phyloP scores from a whole-genome alignment of 2,113 vertebrate genomes.

The Microcebus murinus region DNA sequence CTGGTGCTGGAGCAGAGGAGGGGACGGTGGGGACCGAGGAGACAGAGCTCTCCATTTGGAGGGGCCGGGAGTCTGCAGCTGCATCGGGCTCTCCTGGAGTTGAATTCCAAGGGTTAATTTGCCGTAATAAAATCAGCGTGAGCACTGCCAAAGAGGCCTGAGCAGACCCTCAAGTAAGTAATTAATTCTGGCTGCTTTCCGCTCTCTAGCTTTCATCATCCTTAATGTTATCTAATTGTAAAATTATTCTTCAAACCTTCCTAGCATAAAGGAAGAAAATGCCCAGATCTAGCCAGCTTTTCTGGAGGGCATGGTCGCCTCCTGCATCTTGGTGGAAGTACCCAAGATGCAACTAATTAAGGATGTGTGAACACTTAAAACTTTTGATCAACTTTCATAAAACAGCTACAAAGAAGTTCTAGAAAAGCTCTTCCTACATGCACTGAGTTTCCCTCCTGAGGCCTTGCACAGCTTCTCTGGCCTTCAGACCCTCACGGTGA shows the following conservation, averaged over 20 bases:
- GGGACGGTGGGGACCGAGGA: background rate
- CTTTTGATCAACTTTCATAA: slow-evolving; percentile 54
- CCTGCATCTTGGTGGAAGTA: slow-evolving; percentile 48
- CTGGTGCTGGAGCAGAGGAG: too few species aligned
- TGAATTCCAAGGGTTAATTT: slow-evolving; percentile 69
- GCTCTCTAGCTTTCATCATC: slow-evolving; percentile 77
- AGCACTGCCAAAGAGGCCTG: slow-evolving; percentile 64
- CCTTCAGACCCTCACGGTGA: background rate
- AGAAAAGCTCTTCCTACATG: background rate
- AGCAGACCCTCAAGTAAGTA: slow-evolving; percentile 79
- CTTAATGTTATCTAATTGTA: slow-evolving; percentile 78
- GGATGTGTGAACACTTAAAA: slow-evolving; percentile 49
- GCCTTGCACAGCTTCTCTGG: background rate
- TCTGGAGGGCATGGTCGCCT: slow-evolving; percentile 63
- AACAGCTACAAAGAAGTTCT: background rate
- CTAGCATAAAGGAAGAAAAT: slow-evolving; percentile 67
- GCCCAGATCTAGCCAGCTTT: slow-evolving; percentile 41
- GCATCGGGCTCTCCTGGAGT: background rate
- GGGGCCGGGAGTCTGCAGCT: background rate
- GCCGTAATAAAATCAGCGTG: slow-evolving; percentile 67
- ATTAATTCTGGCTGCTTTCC: slow-evolving; percentile 81
- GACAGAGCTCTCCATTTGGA: too few species aligned
- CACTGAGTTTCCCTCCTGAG: background rate
- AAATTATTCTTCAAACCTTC: slow-evolving; percentile 78
- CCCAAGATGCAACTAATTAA: slow-evolving; percentile 68